These are phyloP conservation scores for Amiota mariae DNA, from an alignment of 2,888 invertebrate genomes.

Conservation along the genomic window DNA sequence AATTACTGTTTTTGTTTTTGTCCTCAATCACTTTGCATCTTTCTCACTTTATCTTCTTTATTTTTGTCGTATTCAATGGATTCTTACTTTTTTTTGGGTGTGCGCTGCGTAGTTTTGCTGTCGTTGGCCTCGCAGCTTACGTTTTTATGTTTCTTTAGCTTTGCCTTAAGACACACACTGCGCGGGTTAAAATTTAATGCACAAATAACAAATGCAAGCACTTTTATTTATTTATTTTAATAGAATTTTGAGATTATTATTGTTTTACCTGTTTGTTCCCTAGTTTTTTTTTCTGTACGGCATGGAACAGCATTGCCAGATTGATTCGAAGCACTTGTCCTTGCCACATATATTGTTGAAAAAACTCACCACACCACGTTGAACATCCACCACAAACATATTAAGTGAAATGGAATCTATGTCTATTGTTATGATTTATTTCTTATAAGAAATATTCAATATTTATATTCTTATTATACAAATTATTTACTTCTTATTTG, in stretches of 20 bases:
- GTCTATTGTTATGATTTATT: no score
- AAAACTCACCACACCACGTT: no score
- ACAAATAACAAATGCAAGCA: background rate
- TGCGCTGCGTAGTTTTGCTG: slow-evolving; percentile 48
- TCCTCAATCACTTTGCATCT: slow-evolving; percentile 45
- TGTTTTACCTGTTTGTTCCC: background rate
- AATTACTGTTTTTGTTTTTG: slow-evolving; percentile 48
- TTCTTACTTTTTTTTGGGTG: slow-evolving; percentile 52
- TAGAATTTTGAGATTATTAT: background rate
- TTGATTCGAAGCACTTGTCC: no score
- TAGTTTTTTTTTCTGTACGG: background rate
- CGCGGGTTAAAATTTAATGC: background rate
- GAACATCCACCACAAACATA: no score
- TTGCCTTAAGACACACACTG: background rate
- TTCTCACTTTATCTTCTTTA: slow-evolving; percentile 42
- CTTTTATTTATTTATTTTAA: background rate
- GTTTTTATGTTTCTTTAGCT: background rate
- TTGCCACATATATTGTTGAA: no score
- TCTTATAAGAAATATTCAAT: no score
- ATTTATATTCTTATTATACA: no score
- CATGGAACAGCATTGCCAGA: background rate
- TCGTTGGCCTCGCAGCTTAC: background rate
- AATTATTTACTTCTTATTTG: no score
- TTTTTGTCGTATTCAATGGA: slow-evolving; percentile 25
- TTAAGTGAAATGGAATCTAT: no score